Percentiles rank a stretch among this genome's conserved stretches.
Evolutionary conservation across 2,888 invertebrate genomes (phyloP).

Genomic region (Onchidella celtica): DNA sequence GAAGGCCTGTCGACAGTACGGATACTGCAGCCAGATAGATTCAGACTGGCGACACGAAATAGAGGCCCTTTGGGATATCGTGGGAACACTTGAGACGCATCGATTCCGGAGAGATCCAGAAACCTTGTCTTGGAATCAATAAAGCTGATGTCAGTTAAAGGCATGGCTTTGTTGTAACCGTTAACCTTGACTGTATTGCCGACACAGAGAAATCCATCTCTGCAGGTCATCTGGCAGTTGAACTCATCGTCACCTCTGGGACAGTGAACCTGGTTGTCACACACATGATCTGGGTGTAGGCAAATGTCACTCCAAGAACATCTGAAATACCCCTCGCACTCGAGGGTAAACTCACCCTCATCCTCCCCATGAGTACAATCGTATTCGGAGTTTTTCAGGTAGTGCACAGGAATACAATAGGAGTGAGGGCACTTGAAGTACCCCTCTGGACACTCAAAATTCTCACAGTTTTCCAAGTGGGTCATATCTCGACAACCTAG

Average conservation of each 20-base stretch:
- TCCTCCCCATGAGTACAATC: constrained; percentile 25
- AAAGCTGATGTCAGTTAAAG: neutral
- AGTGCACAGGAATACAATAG: constrained; percentile 33
- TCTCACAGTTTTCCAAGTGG: constrained; percentile 4
- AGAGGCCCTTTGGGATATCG: neutral
- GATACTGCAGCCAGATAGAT: constrained; percentile 12
- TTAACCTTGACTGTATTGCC: constrained; percentile 6
- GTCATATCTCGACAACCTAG: constrained; percentile 10
- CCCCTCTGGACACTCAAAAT: constrained; percentile 22
- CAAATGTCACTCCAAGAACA: constrained; percentile 10
- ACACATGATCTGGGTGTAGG: constrained; percentile 41
- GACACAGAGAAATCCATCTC: constrained; percentile 5
- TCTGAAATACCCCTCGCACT: constrained; percentile 11
- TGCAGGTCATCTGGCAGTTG: constrained; percentile 23
- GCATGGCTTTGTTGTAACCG: neutral
- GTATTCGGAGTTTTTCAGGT: neutral
- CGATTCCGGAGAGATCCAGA: constrained; percentile 17
- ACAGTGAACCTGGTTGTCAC: constrained; percentile 20
- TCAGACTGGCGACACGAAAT: neutral
- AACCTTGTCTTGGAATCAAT: constrained; percentile 11
- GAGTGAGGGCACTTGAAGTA: constrained; percentile 27
- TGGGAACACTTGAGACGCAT: constrained; percentile 21
- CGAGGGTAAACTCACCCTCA: neutral
- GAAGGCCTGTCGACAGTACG: no score
- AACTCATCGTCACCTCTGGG: constrained; percentile 36